Conservation (phyloP, 1,140 invertebrate genomes). For the Diabrotica undecimpunctata region DNA sequence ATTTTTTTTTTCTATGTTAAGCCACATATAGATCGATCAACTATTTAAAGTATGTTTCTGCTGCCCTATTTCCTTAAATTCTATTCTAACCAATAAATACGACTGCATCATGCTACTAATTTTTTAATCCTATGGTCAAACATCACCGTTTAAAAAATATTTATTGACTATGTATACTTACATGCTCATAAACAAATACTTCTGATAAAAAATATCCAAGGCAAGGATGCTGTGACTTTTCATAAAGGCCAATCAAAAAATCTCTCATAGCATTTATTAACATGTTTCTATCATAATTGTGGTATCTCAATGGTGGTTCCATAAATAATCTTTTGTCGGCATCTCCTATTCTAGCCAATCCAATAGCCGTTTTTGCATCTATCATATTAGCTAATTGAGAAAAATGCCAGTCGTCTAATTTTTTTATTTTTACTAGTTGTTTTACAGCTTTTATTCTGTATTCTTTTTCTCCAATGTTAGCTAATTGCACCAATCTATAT, state of each 20-base stretch:
- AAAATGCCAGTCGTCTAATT: slow-evolving; percentile 58
- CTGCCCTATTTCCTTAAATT: too few species aligned
- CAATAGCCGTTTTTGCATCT: slow-evolving; percentile 61
- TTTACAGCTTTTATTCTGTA: slow-evolving; percentile 47
- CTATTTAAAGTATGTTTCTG: too few species aligned
- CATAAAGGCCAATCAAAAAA: slow-evolving; percentile 54
- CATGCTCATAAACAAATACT: slow-evolving; percentile 58
- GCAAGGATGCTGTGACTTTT: slow-evolving; percentile 57
- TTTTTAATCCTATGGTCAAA: too few species aligned
- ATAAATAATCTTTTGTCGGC: slow-evolving; percentile 60
- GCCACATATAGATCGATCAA: too few species aligned
- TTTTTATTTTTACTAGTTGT: slow-evolving; percentile 43
- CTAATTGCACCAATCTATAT: slow-evolving; percentile 18
- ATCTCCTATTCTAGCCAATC: slow-evolving; percentile 56
- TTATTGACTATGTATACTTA: slow-evolving; percentile 37
- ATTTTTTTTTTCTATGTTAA: too few species aligned
- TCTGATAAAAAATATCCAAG: slow-evolving; percentile 62
- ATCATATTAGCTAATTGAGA: slow-evolving; percentile 61
- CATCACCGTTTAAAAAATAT: too few species aligned
- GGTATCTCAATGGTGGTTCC: slow-evolving; percentile 57
- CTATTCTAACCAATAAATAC: too few species aligned
- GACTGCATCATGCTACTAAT: too few species aligned
- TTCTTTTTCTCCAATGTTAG: slow-evolving; percentile 7
- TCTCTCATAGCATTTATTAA: slow-evolving; percentile 55
- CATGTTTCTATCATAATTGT: slow-evolving; percentile 49